Evolutionary conservation across 1,140 invertebrate genomes (phyloP), one percentile per base, ranked within the genome.

Genomic region (Drosophila sproati): DNA sequence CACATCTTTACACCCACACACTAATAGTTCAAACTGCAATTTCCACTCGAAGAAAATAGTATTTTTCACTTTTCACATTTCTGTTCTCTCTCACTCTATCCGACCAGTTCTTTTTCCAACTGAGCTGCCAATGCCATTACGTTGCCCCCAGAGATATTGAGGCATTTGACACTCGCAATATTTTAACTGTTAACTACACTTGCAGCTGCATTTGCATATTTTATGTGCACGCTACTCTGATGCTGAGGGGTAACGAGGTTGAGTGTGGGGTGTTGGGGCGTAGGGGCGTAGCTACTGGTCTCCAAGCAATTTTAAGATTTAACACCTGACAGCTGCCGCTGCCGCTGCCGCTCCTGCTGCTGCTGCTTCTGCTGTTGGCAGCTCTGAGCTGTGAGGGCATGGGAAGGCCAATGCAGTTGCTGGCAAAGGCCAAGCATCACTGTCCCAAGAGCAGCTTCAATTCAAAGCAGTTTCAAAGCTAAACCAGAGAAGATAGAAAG

Each of bases 241-340:
- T 45, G 55, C 55, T 20, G 8, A 29, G 45, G 3, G 45, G 41
- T 7, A 31, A 12, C 12, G 35, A 20, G 54, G 10, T 29, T 52
- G 29, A 10, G n/a, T 29, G 37, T n/a, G 8, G 8, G 32, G 51
- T n/a, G 35, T 6, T 29, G 52, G 54, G 43, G 55, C 5, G 31
- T n/a, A 64, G 56, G 41, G 35, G 32, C 39, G 45, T 57, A 39
- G 28, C 48, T 41, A 52, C 37, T 54, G 72, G 72, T 77, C 80
- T 73, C 80, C 72, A 64, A 79, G 81, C 73, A 82, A 83, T 83
- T 83, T 82, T 34, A 77, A 88, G 77, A 77, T 82, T 82, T 82
- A 73, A 62, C 62, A 79, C 78, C 82, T 85, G 81, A 60, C 66
- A 71, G 73, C 69, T 55, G 56, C 41, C 31, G 47, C n/a, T 8